phyloP scores from a whole-genome alignment of 2,888 invertebrate genomes.

The Leuctra nigra region DNA sequence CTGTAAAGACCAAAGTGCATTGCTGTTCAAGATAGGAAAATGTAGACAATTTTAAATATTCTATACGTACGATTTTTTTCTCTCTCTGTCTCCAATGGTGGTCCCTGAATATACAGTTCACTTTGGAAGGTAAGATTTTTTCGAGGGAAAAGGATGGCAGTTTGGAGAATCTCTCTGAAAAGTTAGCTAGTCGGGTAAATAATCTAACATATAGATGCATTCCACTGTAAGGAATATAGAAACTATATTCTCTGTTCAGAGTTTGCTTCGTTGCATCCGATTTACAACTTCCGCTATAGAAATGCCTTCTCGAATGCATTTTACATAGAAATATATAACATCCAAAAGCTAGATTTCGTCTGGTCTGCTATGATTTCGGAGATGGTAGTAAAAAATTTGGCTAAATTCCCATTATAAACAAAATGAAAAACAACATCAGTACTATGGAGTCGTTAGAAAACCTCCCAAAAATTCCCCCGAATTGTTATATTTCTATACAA shows the following conservation, averaged over 20 bases:
- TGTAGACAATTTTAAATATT: too few species aligned
- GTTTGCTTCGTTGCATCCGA: slow-evolving; percentile 23
- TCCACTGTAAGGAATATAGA: slow-evolving; percentile 11
- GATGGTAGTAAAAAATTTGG: slow-evolving; percentile 8
- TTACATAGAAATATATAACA: slow-evolving; percentile 13
- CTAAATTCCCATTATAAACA: slow-evolving; percentile 9
- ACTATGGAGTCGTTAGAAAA: too few species aligned
- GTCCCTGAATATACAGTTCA: too few species aligned
- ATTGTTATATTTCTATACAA: too few species aligned
- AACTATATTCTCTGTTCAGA: slow-evolving; percentile 18
- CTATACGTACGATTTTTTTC: too few species aligned
- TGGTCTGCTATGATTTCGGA: slow-evolving; percentile 12
- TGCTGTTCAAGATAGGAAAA: too few species aligned
- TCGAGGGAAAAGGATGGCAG: too few species aligned
- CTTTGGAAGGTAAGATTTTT: too few species aligned
- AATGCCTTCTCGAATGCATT: slow-evolving; percentile 22
- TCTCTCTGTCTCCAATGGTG: too few species aligned
- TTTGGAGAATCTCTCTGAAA: not conserved
- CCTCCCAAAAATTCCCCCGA: too few species aligned
- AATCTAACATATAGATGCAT: slow-evolving; percentile 4
- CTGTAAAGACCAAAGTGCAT: too few species aligned
- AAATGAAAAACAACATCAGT: slow-evolving; percentile 8
- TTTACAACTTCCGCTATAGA: slow-evolving; percentile 28
- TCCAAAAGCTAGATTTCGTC: slow-evolving; percentile 1
- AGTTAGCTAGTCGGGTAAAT: not conserved